Conservation (phyloP, 2,113 vertebrate genomes). For the Campylomormyrus tamandua region DNA sequence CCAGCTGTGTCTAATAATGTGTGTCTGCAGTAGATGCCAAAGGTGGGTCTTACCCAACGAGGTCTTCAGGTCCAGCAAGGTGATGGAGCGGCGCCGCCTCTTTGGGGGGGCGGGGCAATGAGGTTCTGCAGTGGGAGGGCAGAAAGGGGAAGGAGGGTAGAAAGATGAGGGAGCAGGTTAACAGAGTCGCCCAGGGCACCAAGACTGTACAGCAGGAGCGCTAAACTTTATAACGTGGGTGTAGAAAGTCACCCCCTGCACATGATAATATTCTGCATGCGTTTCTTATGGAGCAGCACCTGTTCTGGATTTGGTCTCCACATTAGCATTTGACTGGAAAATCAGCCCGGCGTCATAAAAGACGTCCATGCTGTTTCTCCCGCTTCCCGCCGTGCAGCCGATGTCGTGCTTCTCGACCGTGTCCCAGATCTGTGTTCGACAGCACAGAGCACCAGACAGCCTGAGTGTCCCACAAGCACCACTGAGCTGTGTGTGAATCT, state of each 20-base stretch:
- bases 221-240: neutral
- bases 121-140: neutral
- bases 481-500: neutral
- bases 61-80: conserved; percentile 39
- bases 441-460: neutral
- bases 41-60: conserved; percentile 36
- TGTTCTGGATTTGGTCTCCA: conserved; percentile 48
- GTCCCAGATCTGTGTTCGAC: conserved; percentile 61
- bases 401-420: conserved; percentile 58
- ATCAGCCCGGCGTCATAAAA: conserved; percentile 64
- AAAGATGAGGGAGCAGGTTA: neutral
- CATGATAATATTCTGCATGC: neutral
- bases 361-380: conserved; percentile 51
- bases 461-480: neutral
- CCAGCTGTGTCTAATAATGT: neutral
- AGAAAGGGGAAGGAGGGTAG: neutral
- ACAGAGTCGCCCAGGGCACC: neutral
- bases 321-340: conserved; percentile 43
- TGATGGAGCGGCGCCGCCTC: conserved; percentile 34
- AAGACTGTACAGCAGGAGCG: neutral
- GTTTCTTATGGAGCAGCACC: conserved; percentile 33
- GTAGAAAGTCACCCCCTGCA: no score
- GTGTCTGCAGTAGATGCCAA: neutral
- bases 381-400: conserved; percentile 68
- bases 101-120: conserved; percentile 39